Evolutionary conservation across 1,140 invertebrate species (phyloP).

Genomic region (Leptinotarsa defecta): DNA sequence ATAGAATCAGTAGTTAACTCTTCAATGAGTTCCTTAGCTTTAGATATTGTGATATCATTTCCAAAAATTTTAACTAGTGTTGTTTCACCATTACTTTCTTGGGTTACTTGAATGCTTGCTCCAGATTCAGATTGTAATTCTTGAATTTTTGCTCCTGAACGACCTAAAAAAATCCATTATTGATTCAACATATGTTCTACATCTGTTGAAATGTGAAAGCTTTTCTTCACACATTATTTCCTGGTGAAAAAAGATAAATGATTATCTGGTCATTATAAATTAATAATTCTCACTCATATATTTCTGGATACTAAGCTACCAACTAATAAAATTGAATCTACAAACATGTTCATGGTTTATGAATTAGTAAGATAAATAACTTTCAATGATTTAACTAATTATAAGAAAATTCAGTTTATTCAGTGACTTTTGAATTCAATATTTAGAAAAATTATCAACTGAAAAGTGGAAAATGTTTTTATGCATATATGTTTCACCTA

Average conservation of each 20-base stretch:
- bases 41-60: constrained; percentile 61
- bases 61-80: constrained; percentile 62
- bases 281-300: too few species aligned
- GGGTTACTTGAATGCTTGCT: constrained; percentile 59
- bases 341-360: too few species aligned
- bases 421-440: too few species aligned
- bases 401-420: too few species aligned
- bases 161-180: constrained; percentile 52
- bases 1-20: constrained; percentile 51
- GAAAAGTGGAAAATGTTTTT: too few species aligned
- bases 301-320: too few species aligned
- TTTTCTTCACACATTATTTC: not conserved
- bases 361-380: too few species aligned
- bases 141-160: constrained; percentile 74
- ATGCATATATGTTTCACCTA: too few species aligned
- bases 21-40: constrained; percentile 55
- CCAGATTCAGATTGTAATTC: constrained; percentile 69
- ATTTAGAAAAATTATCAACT: too few species aligned
- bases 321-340: too few species aligned
- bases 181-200: not conserved
- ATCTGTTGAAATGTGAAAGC: not conserved
- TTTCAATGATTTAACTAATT: too few species aligned
- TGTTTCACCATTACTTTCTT: constrained; percentile 54
- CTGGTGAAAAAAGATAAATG: not conserved
- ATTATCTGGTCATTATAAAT: not conserved